Conservation (phyloP, 2,888 invertebrate species). For the Doris montereyensis region DNA sequence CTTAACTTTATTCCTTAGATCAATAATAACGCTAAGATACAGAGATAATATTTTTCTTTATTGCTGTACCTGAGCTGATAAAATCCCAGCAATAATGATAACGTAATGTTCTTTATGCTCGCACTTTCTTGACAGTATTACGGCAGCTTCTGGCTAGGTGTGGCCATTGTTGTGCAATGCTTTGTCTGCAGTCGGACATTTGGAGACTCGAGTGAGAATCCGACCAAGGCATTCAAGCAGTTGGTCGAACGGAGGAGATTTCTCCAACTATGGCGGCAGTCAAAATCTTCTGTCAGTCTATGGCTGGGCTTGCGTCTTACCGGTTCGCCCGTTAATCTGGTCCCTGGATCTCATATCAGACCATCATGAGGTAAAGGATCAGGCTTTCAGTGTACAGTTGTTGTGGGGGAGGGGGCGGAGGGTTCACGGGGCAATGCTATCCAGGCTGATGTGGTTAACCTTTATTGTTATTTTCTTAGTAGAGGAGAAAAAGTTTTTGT, state of each 20-base stretch:
- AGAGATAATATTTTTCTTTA: too few species aligned
- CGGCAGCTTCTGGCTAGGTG: conserved; percentile 58
- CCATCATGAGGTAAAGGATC: conserved; percentile 51
- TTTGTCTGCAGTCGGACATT: conserved; percentile 61
- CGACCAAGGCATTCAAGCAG: conserved; percentile 57
- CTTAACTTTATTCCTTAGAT: too few species aligned
- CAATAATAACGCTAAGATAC: too few species aligned
- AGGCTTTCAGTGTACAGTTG: too few species aligned
- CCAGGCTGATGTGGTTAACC: too few species aligned
- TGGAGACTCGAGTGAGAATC: conserved; percentile 64
- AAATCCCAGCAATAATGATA: not conserved
- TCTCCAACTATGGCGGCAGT: conserved; percentile 45
- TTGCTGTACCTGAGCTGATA: too few species aligned
- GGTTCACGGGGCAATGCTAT: too few species aligned
- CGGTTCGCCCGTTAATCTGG: conserved; percentile 61
- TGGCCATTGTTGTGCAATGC: conserved; percentile 58
- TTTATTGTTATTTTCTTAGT: too few species aligned
- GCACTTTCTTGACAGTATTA: conserved; percentile 48
- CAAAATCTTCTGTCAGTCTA: conserved; percentile 54
- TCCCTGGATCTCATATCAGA: conserved; percentile 63
- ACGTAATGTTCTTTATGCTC: not conserved
- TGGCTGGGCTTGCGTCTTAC: conserved; percentile 63
- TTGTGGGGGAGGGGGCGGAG: too few species aligned
- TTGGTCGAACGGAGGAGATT: conserved; percentile 50
- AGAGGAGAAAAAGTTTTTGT: too few species aligned